These are phyloP conservation scores for Philotrypesis tridentata DNA, from an alignment of 1,140 invertebrate species.

Conservation along the genomic window DNA sequence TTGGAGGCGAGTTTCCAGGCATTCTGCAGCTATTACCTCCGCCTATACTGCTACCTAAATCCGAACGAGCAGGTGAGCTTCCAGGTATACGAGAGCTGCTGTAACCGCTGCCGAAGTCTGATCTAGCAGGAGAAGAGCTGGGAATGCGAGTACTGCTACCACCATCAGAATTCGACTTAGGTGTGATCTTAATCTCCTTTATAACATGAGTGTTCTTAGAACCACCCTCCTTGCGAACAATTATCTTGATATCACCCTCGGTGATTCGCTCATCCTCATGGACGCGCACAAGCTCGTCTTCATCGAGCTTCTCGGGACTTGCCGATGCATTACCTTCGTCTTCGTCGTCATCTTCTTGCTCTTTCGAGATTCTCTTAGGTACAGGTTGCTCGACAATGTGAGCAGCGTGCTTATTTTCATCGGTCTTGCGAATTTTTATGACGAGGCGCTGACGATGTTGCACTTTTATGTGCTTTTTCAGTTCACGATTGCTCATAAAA, in stretches of 20 bases:
- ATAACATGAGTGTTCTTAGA: slow-evolving; percentile 35
- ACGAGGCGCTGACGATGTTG: slow-evolving; percentile 43
- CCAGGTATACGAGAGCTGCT: not conserved
- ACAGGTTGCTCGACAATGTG: slow-evolving; percentile 18
- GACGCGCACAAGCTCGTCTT: not conserved
- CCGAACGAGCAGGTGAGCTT: slow-evolving; percentile 2
- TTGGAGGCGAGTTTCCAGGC: not conserved
- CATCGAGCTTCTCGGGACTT: not conserved
- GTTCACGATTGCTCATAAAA: slow-evolving; percentile 10
- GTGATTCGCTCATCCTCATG: not conserved
- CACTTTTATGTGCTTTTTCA: slow-evolving; percentile 17
- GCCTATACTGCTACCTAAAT: slow-evolving; percentile 5
- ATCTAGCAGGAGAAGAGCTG: not conserved
- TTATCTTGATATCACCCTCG: slow-evolving; percentile 42
- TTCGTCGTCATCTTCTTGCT: not conserved
- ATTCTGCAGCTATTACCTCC: not conserved
- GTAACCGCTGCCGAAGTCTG: not conserved
- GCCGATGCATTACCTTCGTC: not conserved
- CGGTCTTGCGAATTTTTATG: slow-evolving; percentile 42
- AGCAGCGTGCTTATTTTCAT: slow-evolving; percentile 30
- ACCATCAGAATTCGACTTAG: slow-evolving; percentile 2
- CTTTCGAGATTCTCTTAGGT: not conserved
- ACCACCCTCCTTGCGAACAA: slow-evolving; percentile 38
- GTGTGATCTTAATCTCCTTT: slow-evolving; percentile 44
- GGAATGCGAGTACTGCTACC: not conserved